Percentiles rank a stretch among this genome's conserved stretches.
Evolutionary conservation across 2,888 invertebrate species (phyloP).

Genomic region (Phorcus lineatus): DNA sequence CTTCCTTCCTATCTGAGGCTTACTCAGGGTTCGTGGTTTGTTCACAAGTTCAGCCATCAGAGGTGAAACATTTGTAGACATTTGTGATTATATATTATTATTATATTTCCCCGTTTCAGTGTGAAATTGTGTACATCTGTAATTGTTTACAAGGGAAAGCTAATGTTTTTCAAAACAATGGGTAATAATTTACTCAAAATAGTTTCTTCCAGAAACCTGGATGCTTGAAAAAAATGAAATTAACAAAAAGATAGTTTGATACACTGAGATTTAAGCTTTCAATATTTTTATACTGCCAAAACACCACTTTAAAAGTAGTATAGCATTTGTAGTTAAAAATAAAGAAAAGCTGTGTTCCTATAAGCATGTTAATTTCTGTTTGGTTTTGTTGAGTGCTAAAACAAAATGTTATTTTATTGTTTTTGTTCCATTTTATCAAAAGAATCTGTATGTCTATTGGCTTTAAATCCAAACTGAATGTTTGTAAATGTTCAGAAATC

Average conservation of each 20-base stretch:
- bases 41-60: not conserved
- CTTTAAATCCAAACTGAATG: slow-evolving; percentile 4
- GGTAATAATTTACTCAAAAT: not conserved
- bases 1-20: not conserved
- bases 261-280: slow-evolving; percentile 18
- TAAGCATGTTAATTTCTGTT: slow-evolving; percentile 17
- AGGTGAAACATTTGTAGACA: slow-evolving; percentile 21
- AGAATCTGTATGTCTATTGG: not conserved
- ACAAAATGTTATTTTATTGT: slow-evolving; percentile 20
- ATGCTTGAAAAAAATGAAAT: not conserved
- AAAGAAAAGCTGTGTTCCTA: not conserved
- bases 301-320: not conserved
- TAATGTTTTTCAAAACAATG: slow-evolving; percentile 12
- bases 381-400: slow-evolving; percentile 15
- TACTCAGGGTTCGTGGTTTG: slow-evolving; percentile 6
- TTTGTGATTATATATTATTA: slow-evolving; percentile 20
- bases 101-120: slow-evolving; percentile 23
- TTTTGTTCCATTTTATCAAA: slow-evolving; percentile 11
- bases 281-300: slow-evolving; percentile 25
- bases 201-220: slow-evolving; percentile 6
- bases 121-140: slow-evolving; percentile 12
- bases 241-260: slow-evolving; percentile 5
- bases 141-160: slow-evolving; percentile 8
- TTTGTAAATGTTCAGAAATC: not conserved
- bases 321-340: slow-evolving; percentile 18